Percentiles rank a stretch among this genome's conserved stretches.
Evolutionary conservation across 2,797 vertebrate species (phyloP).

Genomic region (Bothrops alternatus): DNA sequence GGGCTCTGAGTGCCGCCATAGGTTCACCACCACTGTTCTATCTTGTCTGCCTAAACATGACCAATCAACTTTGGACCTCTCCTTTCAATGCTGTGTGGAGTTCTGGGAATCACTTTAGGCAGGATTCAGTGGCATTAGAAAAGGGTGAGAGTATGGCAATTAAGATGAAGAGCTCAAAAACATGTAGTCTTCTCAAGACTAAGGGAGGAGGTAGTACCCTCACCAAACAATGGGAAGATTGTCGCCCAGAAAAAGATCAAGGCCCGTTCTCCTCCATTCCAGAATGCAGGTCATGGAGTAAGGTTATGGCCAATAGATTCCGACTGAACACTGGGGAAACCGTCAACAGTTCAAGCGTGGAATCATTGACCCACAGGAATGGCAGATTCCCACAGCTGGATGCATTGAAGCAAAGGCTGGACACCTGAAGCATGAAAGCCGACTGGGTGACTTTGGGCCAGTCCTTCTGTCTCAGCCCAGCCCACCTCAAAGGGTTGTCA

Average conservation of each 20-base stretch:
- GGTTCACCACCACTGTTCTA: no score
- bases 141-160: neutral
- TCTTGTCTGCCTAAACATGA: neutral
- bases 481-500: neutral
- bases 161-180: neutral
- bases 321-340: neutral
- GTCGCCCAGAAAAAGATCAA: neutral
- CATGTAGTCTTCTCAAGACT: neutral
- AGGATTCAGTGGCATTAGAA: neutral
- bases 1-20: no score
- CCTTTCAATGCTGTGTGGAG: neutral
- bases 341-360: neutral
- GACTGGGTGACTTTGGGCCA: neutral
- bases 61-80: neutral
- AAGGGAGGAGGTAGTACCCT: neutral
- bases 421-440: neutral
- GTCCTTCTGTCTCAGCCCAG: neutral
- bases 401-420: neutral
- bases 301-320: neutral
- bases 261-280: neutral
- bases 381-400: neutral
- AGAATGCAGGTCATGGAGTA: neutral
- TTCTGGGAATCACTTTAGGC: neutral
- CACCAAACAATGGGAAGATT: neutral
- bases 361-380: neutral